phyloP scores from a whole-genome alignment of 1,140 invertebrate species.

The Manduca sexta region DNA sequence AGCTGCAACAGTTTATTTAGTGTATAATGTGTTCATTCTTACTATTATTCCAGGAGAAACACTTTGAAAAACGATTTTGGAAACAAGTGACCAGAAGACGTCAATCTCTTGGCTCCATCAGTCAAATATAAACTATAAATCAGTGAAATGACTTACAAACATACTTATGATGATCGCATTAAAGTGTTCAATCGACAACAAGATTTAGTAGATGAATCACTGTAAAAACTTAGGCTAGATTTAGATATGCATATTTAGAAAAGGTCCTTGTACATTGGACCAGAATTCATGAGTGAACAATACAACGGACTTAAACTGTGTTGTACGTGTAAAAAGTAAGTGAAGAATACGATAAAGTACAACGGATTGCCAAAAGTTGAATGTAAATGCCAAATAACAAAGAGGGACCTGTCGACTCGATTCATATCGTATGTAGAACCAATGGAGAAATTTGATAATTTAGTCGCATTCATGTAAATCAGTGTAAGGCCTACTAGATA shows the following conservation, averaged over 20 bases:
- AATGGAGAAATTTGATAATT: too few species aligned
- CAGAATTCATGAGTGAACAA: too few species aligned
- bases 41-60: slow-evolving; percentile 58
- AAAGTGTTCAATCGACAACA: slow-evolving; percentile 18
- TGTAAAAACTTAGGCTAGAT: too few species aligned
- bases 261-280: too few species aligned
- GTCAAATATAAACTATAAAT: slow-evolving; percentile 48
- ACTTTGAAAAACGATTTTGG: slow-evolving; percentile 68
- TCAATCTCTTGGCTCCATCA: slow-evolving; percentile 61
- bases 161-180: slow-evolving; percentile 12
- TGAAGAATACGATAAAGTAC: slow-evolving; percentile 3
- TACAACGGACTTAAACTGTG: too few species aligned
- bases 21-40: not conserved
- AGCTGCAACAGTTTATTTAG: too few species aligned
- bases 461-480: too few species aligned
- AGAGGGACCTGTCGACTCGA: slow-evolving; percentile 56
- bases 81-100: slow-evolving; percentile 68
- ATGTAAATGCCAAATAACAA: slow-evolving; percentile 51
- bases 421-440: slow-evolving; percentile 55
- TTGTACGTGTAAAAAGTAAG: slow-evolving; percentile 6
- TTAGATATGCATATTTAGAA: too few species aligned
- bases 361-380: slow-evolving; percentile 41
- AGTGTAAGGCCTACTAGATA: slow-evolving; percentile 10
- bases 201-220: not conserved
- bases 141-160: not conserved